These are phyloP conservation scores for Dipodomys stephensi DNA, from an alignment of 2,113 vertebrate genomes.

Conservation along the genomic window DNA sequence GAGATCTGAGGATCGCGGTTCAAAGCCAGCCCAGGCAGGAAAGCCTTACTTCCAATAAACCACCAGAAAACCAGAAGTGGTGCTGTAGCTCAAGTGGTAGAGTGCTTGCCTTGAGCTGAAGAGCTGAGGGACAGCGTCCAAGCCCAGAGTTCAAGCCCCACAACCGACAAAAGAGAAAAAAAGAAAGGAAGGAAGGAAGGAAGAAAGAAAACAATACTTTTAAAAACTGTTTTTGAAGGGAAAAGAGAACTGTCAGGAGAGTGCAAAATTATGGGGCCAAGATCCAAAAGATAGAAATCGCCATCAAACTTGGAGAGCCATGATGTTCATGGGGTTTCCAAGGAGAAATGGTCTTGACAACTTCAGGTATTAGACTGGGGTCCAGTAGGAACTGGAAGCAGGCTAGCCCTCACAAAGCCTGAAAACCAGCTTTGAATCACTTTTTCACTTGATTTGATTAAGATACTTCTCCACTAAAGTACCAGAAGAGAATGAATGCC, in stretches of 20 bases:
- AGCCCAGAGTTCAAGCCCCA: too few relatives aligned
- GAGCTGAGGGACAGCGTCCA: too few relatives aligned
- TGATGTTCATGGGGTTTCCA: not conserved
- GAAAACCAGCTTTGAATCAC: not conserved
- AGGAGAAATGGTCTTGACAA: not conserved
- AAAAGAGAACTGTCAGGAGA: not conserved
- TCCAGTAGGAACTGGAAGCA: not conserved
- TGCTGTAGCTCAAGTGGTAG: too few relatives aligned
- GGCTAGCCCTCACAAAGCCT: not conserved
- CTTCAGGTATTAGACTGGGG: not conserved
- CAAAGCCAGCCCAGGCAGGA: too few relatives aligned
- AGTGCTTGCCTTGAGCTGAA: too few relatives aligned
- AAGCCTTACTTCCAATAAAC: too few relatives aligned
- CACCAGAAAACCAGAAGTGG: too few relatives aligned
- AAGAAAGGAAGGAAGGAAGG: too few relatives aligned
- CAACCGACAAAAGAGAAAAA: too few relatives aligned
- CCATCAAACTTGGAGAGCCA: not conserved
- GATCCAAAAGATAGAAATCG: not conserved
- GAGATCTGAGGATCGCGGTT: too few relatives aligned
- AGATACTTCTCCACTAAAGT: not conserved
- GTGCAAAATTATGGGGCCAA: not conserved
- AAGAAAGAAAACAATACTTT: not conserved
- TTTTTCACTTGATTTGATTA: constrained; percentile 5
- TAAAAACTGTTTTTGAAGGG: not conserved
- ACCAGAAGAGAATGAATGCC: not conserved